These are phyloP conservation scores for Luscinia megarhynchos DNA, from an alignment of 2,797 vertebrate species.

Conservation along the genomic window DNA sequence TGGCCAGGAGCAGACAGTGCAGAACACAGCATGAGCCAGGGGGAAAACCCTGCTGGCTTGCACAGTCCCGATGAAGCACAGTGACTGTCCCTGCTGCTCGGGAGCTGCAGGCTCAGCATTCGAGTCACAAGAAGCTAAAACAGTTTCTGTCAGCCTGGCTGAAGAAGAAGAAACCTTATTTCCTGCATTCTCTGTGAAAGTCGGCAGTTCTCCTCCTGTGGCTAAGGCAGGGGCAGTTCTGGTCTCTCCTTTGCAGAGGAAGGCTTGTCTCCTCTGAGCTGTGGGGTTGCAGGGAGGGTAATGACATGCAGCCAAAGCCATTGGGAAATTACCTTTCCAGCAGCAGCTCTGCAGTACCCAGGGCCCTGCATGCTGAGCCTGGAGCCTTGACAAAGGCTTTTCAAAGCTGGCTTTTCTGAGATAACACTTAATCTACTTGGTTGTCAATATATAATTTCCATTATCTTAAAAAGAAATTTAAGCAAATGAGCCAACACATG, in stretches of 20 bases:
- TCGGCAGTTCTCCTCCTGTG: neutral
- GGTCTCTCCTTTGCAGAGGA: neutral
- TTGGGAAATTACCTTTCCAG: neutral
- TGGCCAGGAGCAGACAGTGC: neutral
- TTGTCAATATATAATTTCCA: neutral
- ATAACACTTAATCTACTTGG: neutral
- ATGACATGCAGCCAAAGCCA: neutral
- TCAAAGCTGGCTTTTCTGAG: neutral
- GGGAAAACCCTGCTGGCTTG: neutral
- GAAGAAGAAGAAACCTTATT: neutral
- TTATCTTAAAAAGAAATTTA: slow-evolving; percentile 11
- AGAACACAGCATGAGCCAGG: neutral
- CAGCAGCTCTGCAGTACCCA: neutral
- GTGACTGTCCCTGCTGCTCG: neutral
- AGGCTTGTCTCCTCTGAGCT: neutral
- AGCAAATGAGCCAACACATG: neutral
- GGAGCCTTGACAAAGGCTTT: neutral
- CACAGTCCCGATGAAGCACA: neutral
- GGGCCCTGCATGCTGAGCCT: neutral
- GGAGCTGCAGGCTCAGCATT: neutral
- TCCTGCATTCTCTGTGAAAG: neutral
- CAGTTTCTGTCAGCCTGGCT: neutral
- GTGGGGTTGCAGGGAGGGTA: neutral
- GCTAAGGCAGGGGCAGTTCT: neutral
- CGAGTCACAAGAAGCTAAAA: neutral